A percentile compares a stretch with the other conserved stretches of the same genome.
These are phyloP conservation scores for Hipparchia sbordonii DNA, from an alignment of 2,888 invertebrate genomes.

Conservation along the genomic window DNA sequence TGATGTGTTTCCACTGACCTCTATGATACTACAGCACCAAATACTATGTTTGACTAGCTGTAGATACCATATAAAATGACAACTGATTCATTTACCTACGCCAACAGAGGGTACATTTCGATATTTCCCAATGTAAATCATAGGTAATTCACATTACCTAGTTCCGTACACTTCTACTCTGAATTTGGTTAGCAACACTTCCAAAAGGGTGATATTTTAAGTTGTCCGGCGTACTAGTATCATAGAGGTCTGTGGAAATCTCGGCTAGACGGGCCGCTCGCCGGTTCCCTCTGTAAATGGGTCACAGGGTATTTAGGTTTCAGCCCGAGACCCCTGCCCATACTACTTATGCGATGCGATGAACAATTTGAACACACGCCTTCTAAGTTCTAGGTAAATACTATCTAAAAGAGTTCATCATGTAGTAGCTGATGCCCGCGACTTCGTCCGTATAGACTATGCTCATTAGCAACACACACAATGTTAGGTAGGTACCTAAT, in stretches of 20 bases:
- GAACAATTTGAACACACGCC: conserved; percentile 61
- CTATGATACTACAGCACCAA: too few relatives aligned
- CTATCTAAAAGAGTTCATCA: background rate
- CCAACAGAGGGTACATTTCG: too few relatives aligned
- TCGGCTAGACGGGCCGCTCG: conserved; percentile 54
- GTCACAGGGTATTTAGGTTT: conserved; percentile 76
- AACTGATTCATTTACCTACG: too few relatives aligned
- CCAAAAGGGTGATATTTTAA: too few relatives aligned
- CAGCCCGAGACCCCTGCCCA: conserved; percentile 49
- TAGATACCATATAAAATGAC: too few relatives aligned
- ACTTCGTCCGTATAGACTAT: background rate
- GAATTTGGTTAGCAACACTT: too few relatives aligned
- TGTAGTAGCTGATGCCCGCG: background rate
- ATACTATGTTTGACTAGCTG: too few relatives aligned
- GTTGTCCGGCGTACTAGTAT: too few relatives aligned
- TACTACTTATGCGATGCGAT: conserved; percentile 64
- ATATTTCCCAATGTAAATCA: too few relatives aligned
- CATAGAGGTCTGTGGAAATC: conserved; percentile 38
- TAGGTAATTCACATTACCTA: too few relatives aligned
- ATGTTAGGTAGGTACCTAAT: too few relatives aligned
- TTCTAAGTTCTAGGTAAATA: background rate
- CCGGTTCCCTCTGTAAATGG: conserved; percentile 72
- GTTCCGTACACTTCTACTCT: too few relatives aligned
- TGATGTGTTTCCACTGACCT: conserved; percentile 38
- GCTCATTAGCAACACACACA: background rate